Evolutionary conservation across 2,888 invertebrate species (phyloP), one percentile per base, ranked within the genome.

Genomic region (Salticus scenicus): DNA sequence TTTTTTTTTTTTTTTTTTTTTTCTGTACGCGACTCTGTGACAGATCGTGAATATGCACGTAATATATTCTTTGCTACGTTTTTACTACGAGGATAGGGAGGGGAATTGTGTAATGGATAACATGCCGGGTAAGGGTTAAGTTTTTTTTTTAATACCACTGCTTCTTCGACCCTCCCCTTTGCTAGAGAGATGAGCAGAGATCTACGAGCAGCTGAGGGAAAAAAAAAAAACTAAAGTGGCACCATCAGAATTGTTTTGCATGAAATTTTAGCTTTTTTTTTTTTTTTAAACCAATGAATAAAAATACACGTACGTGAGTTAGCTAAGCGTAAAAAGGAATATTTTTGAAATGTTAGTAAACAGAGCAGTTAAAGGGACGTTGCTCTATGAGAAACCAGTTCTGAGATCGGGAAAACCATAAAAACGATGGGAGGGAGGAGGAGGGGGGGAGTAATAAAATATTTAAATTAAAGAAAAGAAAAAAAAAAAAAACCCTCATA

Each of bases 51-150:
- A 20, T 57, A 20, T 5, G 24, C 24, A 24, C 20, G 24, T 57
- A 57, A 57, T 57, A 17, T 10, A 17, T 47, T 57, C 17, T 20
- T 24, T 5, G 24, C 57, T 57, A 57, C 57, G 57, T 57, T 57
- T n/a, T 57, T 57, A 57, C 57, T 57, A 57, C 24, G 57, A 47
- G 57, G 24, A 57, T 20, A 24, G 57, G 57, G 57, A 12, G 57
- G 12, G 57, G 24, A 12, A 47, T 4, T 37, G 7, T 7, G 37
- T 57, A 5, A 57, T 57, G 24, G 1, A 57, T 57, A 17, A 24
- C 24, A 57, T 24, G 57, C 24, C 24, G 1, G 57, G 24, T 7
- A 57, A 57, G 57, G 57, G 24, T n/a, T 24, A 57, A 57, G 47
- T 24, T 57, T 17, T n/a, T 24, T 57, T n/a, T 5, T 57, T 20